Evolutionary conservation across 2,888 invertebrate genomes (phyloP).

Genomic region (Drosophila barbarae): DNA sequence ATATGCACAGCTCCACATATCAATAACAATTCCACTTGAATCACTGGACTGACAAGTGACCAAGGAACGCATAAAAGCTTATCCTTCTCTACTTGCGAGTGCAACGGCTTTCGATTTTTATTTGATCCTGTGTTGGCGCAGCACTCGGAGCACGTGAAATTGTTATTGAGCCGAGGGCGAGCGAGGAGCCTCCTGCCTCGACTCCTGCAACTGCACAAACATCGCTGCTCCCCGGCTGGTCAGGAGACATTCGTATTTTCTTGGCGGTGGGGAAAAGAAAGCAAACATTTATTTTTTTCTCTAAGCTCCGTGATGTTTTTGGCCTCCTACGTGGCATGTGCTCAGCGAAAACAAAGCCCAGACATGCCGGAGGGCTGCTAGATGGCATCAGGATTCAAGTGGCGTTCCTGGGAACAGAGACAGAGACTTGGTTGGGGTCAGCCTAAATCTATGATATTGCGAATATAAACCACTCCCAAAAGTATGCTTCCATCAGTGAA

Average conservation of each 20-base stretch:
- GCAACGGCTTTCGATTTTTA: slow-evolving; percentile 48
- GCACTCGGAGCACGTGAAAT: slow-evolving; percentile 56
- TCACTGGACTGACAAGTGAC: slow-evolving; percentile 7
- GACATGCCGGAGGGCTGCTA: neutral
- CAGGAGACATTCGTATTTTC: slow-evolving; percentile 9
- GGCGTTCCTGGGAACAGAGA: neutral
- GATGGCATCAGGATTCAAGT: slow-evolving; percentile 6
- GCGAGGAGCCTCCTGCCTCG: slow-evolving; percentile 1
- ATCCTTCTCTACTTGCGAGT: slow-evolving; percentile 8
- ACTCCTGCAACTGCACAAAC: slow-evolving; percentile 21
- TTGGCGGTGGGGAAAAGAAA: slow-evolving; percentile 16
- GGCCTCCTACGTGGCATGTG: slow-evolving; percentile 11
- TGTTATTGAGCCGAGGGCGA: slow-evolving; percentile 49
- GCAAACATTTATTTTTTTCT: slow-evolving; percentile 7
- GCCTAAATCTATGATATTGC: slow-evolving; percentile 5
- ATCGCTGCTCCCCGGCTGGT: slow-evolving; percentile 19
- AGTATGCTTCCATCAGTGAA: neutral
- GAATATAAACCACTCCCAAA: slow-evolving; percentile 1
- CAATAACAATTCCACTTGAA: slow-evolving; percentile 24
- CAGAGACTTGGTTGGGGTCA: neutral
- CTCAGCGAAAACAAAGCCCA: slow-evolving; percentile 6
- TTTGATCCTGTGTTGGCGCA: slow-evolving; percentile 59
- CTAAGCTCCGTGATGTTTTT: slow-evolving; percentile 1
- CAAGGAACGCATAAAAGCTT: slow-evolving; percentile 13
- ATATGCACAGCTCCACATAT: slow-evolving; percentile 19